Evolutionary conservation across 2,888 invertebrate species (phyloP), one percentile per base, ranked within the genome.

Genomic region (Fragum whitleyi): DNA sequence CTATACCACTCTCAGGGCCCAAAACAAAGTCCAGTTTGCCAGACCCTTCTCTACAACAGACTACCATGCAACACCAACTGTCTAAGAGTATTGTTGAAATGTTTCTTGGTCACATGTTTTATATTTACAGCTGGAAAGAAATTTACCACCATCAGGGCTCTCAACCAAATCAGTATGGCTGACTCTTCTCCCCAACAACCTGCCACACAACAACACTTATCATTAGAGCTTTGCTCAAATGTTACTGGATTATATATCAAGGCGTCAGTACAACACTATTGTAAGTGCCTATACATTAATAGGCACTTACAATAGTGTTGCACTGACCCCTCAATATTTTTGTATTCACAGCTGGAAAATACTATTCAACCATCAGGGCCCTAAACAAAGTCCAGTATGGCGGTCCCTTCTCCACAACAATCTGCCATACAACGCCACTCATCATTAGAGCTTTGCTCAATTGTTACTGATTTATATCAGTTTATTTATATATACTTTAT

Each of bases 121-220:
- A 21, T 42, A 23, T 42, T 47, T n/a, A 47, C 82, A 90, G 92
- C 90, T 88, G 90, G 88, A 7, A 74, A 77, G 53, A 90, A 91
- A 68, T 90, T 87, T 69, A 55, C 90, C 1, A 88, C 89, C 7
- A 79, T 92, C 7, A 57, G 89, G 32, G 90, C 89, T 11, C 51
- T 91, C n/a, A 91, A 91, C 78, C 82, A 89, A 47, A 90, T 91
- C 84, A 90, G 47, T 89, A 88, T 68, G 91, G 91, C 11, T 91
- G 91, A 6, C 89, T 90, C 11, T 74, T 91, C 39, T 84, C 85
- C 9, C 85, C 88, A 36, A 88, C 86, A 21, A 76, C 91, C 29
- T 91, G 91, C 61, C 91, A 92, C 77, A 78, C 88, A 1, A 88
- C 86, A 36, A 86, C 89, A 0, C 84, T 84, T 29, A 79, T 77